Evolutionary conservation across 2,888 invertebrate genomes (phyloP).

Genomic region (Mythimna impura): DNA sequence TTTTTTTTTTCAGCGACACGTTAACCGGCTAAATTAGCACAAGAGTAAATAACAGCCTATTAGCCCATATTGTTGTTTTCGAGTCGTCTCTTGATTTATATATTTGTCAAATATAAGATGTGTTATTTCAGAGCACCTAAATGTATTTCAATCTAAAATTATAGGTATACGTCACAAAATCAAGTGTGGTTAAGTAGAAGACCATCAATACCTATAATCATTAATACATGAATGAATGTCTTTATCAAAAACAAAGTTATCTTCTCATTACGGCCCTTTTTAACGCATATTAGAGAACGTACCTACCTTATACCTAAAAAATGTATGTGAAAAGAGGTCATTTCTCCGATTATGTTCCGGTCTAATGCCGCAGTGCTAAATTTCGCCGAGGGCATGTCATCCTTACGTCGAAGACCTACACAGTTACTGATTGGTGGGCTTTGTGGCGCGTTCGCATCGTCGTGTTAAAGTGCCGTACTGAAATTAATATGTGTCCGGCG

Average conservation of each 20-base stretch:
- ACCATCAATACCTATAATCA: no score
- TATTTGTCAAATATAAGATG: background rate
- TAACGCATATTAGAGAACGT: background rate
- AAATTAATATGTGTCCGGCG: slow-evolving; percentile 87
- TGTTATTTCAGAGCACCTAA: background rate
- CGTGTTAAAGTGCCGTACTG: slow-evolving; percentile 82
- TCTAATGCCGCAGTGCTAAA: slow-evolving; percentile 59
- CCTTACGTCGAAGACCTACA: slow-evolving; percentile 75
- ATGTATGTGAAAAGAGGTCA: slow-evolving; percentile 20
- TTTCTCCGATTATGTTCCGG: slow-evolving; percentile 15
- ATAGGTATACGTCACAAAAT: background rate
- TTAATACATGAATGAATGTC: no score
- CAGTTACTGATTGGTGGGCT: slow-evolving; percentile 81
- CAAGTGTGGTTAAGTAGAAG: no score
- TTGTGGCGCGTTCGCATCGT: slow-evolving; percentile 71
- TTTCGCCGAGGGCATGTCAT: slow-evolving; percentile 63
- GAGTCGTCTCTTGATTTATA: background rate
- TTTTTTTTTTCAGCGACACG: background rate
- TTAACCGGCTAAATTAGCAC: background rate
- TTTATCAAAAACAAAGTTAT: background rate
- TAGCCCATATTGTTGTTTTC: background rate
- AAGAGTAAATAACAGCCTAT: background rate
- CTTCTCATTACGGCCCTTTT: background rate
- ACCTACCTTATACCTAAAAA: slow-evolving; percentile 25
- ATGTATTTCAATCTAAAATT: slow-evolving; percentile 2